Evolutionary conservation across 2,797 vertebrate genomes (phyloP), one percentile per base, ranked within the genome.

Genomic region (Gouania willdenowi): DNA sequence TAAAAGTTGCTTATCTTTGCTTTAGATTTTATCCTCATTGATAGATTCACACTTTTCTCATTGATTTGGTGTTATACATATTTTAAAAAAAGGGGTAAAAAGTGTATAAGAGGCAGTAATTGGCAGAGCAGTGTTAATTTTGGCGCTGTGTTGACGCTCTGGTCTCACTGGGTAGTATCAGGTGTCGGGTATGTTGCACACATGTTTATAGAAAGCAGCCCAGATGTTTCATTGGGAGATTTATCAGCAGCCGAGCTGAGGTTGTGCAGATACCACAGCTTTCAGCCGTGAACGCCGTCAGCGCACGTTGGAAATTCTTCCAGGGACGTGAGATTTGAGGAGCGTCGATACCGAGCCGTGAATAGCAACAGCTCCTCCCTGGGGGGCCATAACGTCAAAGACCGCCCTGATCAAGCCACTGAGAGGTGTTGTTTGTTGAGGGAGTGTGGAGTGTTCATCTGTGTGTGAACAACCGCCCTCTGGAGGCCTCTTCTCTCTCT

Each of bases 221-320:
- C 78, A 83, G 67, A 82, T 82, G 78, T 82, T 77, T 20, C 80
- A 59, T 63, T 50, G 45, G 45, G 33, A 52, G 66, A 61, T 76
- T 69, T 79, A 70, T 42, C 42, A 18, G 63, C 51, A 2, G 13
- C 51, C 37, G 49, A 31, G 47, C 37, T 55, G 45, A 44, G 24
- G 30, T 52, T 35, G 53, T 25, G 50, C 22, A 66, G 64, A 51
- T 71, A 62, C 41, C 29, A 1, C 35, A 15, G 47, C 64, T 40
- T 43, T 52, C 16, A 56, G 55, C 28, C 52, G 25, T 47, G 21
- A 38, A 13, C 41, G 55, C 39, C 63, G 59, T 73, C 70, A 51
- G 68, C 69, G 43, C 64, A 62, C 57, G 55, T 59, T 64, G 53
- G 46, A 75, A 60, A 69, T 63, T 73, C 75, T 60, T 75, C 61